Evolutionary conservation across 2,888 invertebrate genomes (phyloP).

Genomic region (Hoplodrina blanda): DNA sequence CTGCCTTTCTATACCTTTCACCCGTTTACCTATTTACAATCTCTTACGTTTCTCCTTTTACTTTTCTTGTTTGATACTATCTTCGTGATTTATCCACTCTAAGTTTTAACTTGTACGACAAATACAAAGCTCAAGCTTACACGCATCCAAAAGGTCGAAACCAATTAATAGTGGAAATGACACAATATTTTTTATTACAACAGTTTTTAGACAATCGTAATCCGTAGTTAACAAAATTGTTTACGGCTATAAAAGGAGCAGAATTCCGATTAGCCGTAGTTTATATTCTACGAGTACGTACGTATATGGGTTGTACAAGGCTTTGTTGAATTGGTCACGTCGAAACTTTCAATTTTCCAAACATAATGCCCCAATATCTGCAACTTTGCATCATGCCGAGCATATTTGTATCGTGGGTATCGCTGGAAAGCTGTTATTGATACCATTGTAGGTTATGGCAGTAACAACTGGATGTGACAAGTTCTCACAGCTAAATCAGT

Average conservation of each 20-base stretch:
- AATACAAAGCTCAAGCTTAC: slow-evolving; percentile 24
- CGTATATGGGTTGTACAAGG: slow-evolving; percentile 60
- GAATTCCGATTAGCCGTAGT: slow-evolving; percentile 42
- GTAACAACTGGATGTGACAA: slow-evolving; percentile 28
- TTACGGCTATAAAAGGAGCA: slow-evolving; percentile 50
- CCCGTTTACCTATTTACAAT: slow-evolving; percentile 62
- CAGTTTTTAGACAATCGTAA: slow-evolving; percentile 44
- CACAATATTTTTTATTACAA: slow-evolving; percentile 42
- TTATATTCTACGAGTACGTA: slow-evolving; percentile 35
- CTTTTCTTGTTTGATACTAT: slow-evolving; percentile 50
- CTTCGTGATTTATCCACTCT: slow-evolving; percentile 29
- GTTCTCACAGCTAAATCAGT: slow-evolving; percentile 49
- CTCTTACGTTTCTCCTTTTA: slow-evolving; percentile 54
- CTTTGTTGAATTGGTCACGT: slow-evolving; percentile 61
- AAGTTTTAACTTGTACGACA: slow-evolving; percentile 16
- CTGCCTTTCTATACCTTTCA: slow-evolving; percentile 73
- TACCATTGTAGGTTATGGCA: slow-evolving; percentile 31
- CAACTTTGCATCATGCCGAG: slow-evolving; percentile 57
- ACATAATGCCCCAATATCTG: slow-evolving; percentile 52
- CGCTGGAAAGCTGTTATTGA: slow-evolving; percentile 55
- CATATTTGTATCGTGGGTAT: slow-evolving; percentile 60
- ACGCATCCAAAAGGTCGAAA: slow-evolving; percentile 43
- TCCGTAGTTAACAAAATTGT: slow-evolving; percentile 37
- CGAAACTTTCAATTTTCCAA: slow-evolving; percentile 67
- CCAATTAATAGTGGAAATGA: slow-evolving; percentile 38